These are phyloP conservation scores for Protobothrops mucrosquamatus DNA, from an alignment of 2,113 vertebrate genomes.

Conservation along the genomic window DNA sequence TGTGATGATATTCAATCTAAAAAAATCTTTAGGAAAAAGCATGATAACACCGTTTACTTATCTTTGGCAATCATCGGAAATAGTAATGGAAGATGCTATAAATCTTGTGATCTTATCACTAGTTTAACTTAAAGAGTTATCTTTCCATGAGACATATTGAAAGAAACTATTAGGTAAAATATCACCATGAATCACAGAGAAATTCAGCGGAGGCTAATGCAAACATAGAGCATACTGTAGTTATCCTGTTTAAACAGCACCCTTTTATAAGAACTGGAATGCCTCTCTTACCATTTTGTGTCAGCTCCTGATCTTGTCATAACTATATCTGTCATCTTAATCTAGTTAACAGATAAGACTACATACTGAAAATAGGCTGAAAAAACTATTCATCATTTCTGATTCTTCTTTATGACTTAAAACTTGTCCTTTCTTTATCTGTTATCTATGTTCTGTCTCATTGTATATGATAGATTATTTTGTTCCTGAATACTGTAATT, in stretches of 20 bases:
- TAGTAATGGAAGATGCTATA: conserved; percentile 23
- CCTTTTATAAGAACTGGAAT: conserved; percentile 8
- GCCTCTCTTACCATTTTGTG: not conserved
- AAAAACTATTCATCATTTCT: not conserved
- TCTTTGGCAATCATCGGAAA: not conserved
- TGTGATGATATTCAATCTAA: not conserved
- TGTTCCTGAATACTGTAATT: not conserved
- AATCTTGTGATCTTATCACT: conserved; percentile 33
- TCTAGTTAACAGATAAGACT: not conserved
- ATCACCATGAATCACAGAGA: not conserved
- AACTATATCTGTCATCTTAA: not conserved
- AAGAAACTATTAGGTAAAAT: not conserved
- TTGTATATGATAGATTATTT: not conserved
- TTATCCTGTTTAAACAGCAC: not conserved
- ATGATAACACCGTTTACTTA: conserved; percentile 4
- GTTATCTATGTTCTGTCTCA: not conserved
- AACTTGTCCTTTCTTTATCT: not conserved
- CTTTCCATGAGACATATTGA: conserved; percentile 25
- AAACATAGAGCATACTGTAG: not conserved
- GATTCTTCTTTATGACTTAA: not conserved
- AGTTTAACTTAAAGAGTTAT: not conserved
- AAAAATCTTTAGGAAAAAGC: not conserved
- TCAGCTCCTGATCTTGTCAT: not conserved
- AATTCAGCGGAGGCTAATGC: conserved; percentile 8
- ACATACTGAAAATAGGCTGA: not conserved